Percentiles rank a stretch among this genome's conserved stretches.
Conservation (phyloP, 1,140 invertebrate genomes). For the Drosophila persimilis region DNA sequence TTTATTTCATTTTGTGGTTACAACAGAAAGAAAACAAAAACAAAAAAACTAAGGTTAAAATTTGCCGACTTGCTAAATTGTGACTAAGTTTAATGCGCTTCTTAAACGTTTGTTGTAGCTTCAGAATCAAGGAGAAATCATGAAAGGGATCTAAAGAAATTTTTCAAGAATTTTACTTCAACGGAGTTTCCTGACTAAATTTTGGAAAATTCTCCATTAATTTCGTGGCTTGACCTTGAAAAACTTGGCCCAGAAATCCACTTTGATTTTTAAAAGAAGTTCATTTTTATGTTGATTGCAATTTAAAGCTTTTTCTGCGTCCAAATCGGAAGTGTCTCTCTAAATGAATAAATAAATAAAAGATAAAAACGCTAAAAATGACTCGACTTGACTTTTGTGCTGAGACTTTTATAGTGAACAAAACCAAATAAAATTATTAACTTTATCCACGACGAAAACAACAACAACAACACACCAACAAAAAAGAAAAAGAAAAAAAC, state of each 20-base stretch:
- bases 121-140: not conserved
- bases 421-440: no score
- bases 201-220: no score
- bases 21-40: constrained; percentile 23
- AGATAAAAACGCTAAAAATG: constrained; percentile 12
- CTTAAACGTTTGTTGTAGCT: not conserved
- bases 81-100: constrained; percentile 17
- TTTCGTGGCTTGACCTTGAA: not conserved
- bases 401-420: constrained; percentile 1
- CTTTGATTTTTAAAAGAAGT: constrained; percentile 1
- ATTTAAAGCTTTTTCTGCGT: constrained; percentile 21
- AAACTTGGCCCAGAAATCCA: constrained; percentile 1
- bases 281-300: not conserved
- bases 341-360: constrained; percentile 21
- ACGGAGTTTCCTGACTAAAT: not conserved
- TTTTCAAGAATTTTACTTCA: not conserved
- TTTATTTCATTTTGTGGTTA: constrained; percentile 54
- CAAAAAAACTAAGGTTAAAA: constrained; percentile 59
- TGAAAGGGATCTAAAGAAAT: not conserved
- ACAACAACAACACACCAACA: constrained; percentile 7
- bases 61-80: constrained; percentile 46
- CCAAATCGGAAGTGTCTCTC: constrained; percentile 2
- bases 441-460: constrained; percentile 14
- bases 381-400: constrained; percentile 30
- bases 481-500: constrained; percentile 29